phyloP scores from a whole-genome alignment of 2,888 invertebrate genomes.

The Cheilosia urbana region DNA sequence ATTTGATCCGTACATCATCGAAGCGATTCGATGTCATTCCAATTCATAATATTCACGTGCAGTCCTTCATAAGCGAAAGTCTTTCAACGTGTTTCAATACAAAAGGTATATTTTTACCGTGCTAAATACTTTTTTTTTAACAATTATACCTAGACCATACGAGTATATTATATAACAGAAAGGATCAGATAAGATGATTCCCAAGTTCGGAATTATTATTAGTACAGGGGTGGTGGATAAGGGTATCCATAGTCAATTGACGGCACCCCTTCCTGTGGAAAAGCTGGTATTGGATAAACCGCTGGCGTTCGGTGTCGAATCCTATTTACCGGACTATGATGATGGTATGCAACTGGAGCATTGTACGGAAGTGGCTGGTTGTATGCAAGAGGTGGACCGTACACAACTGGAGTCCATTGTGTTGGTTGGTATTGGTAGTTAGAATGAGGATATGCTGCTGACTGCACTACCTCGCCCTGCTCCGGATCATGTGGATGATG shows the following conservation, averaged over 20 bases:
- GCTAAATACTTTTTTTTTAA: not conserved
- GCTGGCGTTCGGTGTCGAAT: not conserved
- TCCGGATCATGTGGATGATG: constrained; percentile 9
- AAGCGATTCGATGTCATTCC: constrained; percentile 4
- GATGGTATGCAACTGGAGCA: not conserved
- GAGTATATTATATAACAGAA: not conserved
- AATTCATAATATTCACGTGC: not conserved
- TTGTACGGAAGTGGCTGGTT: not conserved
- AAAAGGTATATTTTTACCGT: not conserved
- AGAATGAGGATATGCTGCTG: constrained; percentile 1
- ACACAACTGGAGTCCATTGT: not conserved
- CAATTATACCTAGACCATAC: not conserved
- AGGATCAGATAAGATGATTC: not conserved
- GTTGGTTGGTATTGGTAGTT: not conserved
- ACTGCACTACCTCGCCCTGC: not conserved
- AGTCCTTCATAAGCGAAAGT: not conserved
- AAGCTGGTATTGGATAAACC: not conserved
- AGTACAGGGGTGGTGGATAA: not conserved
- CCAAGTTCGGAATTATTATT: not conserved
- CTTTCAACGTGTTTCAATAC: not conserved
- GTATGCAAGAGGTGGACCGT: not conserved
- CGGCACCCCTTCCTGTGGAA: not conserved
- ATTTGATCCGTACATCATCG: constrained; percentile 1
- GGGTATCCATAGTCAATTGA: not conserved
- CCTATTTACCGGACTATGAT: not conserved